Conservation (phyloP, 2,113 vertebrate genomes). For the Notiomystis cincta region DNA sequence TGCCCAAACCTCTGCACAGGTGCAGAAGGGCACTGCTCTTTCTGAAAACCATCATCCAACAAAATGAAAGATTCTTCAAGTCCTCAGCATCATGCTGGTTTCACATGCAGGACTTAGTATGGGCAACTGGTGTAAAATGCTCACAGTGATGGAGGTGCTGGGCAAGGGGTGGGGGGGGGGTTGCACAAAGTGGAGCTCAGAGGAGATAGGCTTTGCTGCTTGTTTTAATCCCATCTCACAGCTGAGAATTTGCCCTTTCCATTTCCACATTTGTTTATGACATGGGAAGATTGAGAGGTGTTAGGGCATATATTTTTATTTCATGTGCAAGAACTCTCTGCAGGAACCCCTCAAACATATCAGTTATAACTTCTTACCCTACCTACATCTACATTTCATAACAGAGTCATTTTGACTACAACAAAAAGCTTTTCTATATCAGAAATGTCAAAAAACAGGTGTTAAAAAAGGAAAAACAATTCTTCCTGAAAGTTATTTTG, state of each 20-base stretch:
- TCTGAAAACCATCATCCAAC: neutral
- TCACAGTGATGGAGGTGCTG: neutral
- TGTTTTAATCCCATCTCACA: neutral
- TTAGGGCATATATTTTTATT: neutral
- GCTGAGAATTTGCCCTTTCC: constrained; percentile 53
- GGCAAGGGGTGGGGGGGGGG: neutral
- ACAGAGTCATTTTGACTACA: constrained; percentile 14
- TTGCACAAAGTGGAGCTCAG: neutral
- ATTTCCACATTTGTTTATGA: neutral
- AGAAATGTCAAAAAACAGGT: constrained; percentile 38
- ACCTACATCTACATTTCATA: constrained; percentile 2
- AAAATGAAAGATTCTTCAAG: neutral
- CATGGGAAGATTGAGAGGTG: neutral
- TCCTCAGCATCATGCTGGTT: neutral
- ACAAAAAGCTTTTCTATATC: constrained; percentile 29
- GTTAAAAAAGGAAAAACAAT: constrained; percentile 32
- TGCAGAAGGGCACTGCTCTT: neutral
- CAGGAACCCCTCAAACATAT: neutral
- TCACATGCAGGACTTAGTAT: neutral
- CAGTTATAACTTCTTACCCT: neutral
- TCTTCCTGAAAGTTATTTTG: constrained; percentile 43
- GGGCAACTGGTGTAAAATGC: neutral
- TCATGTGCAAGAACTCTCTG: neutral
- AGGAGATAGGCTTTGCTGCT: neutral
- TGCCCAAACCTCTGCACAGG: neutral